Conservation (phyloP, 2,888 invertebrate species). For the Halocaridina rubra region DNA sequence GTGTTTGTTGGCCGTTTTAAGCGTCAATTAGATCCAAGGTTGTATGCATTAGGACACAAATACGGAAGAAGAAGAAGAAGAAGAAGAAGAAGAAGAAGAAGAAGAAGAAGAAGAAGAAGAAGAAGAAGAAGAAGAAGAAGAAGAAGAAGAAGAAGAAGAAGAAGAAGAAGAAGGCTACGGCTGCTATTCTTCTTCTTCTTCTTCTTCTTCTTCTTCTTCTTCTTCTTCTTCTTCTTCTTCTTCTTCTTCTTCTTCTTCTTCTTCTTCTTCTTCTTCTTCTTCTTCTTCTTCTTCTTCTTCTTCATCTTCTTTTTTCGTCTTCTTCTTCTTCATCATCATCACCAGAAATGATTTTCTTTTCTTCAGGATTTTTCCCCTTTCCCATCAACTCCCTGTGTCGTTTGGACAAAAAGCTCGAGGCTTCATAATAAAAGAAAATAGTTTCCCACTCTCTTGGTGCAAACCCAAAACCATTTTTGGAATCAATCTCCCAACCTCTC, state of each 20-base stretch:
- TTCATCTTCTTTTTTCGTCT: too few relatives aligned
- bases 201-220: too few relatives aligned
- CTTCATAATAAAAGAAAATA: background rate
- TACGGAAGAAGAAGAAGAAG: too few relatives aligned
- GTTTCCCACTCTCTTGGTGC: background rate
- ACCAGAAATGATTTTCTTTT: background rate
- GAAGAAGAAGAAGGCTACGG: background rate
- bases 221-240: too few relatives aligned
- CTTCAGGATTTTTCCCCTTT: background rate
- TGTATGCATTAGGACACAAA: too few relatives aligned
- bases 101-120: background rate
- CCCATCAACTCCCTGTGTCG: background rate
- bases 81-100: too few relatives aligned
- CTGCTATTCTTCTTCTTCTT: too few relatives aligned
- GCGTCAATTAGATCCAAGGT: too few relatives aligned
- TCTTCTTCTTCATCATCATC: too few relatives aligned
- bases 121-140: background rate
- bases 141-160: background rate
- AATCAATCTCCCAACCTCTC: conserved; percentile 31
- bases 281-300: background rate
- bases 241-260: background rate
- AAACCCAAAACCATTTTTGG: conserved; percentile 29
- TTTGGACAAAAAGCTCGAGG: background rate
- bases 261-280: background rate
- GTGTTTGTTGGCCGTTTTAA: too few relatives aligned